These are phyloP conservation scores for Plemyria rubiginata DNA, from an alignment of 2,888 invertebrate genomes.

Conservation along the genomic window DNA sequence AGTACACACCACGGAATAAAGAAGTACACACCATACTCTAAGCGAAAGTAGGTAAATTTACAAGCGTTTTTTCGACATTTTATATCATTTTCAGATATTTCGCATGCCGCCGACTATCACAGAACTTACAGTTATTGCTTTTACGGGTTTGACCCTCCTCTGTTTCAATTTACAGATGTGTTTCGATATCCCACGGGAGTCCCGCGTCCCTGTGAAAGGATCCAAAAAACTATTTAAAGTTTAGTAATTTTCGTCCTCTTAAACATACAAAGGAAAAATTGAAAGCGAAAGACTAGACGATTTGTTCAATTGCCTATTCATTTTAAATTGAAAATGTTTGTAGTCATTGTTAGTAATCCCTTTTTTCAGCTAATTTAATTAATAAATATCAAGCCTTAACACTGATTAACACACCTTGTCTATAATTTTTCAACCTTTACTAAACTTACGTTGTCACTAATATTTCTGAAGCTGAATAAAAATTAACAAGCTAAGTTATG, in stretches of 20 bases:
- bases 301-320: background rate
- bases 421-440: too few relatives aligned
- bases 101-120: conserved; percentile 50
- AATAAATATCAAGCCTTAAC: too few relatives aligned
- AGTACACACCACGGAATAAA: too few relatives aligned
- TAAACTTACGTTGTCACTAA: too few relatives aligned
- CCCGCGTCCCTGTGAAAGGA: conserved; percentile 57
- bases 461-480: too few relatives aligned
- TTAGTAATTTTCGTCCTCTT: conserved; percentile 21
- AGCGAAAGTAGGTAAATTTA: background rate
- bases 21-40: background rate
- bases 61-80: conserved; percentile 2
- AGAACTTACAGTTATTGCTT: conserved; percentile 67
- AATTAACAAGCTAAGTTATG: too few relatives aligned
- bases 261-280: conserved; percentile 22
- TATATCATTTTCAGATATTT: conserved; percentile 28
- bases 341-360: too few relatives aligned
- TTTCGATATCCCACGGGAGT: conserved; percentile 64
- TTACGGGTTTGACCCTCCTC: conserved; percentile 72
- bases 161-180: conserved; percentile 75
- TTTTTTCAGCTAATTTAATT: too few relatives aligned
- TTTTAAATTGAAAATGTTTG: too few relatives aligned
- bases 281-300: conserved; percentile 7
- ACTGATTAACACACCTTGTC: too few relatives aligned
- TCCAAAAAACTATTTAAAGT: conserved; percentile 58